Percentiles rank a stretch among this genome's conserved stretches.
These are phyloP conservation scores for Gopherus evgoodei DNA, from an alignment of 2,113 vertebrate genomes.

Conservation along the genomic window DNA sequence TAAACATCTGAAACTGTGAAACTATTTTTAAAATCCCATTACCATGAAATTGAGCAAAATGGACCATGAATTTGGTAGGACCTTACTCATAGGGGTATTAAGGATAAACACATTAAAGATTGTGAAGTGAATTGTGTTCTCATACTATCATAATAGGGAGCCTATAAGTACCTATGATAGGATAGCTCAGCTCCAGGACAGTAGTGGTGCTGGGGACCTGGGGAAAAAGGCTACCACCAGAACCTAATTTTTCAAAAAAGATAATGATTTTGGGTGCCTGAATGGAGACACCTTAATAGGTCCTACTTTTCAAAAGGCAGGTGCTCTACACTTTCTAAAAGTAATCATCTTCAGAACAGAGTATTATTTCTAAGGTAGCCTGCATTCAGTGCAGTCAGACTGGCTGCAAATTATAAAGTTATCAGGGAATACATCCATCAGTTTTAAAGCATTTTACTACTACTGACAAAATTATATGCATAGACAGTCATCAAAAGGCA, in stretches of 20 bases:
- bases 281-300: not conserved
- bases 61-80: no score
- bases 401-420: not conserved
- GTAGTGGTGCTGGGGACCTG: not conserved
- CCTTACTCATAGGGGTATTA: not conserved
- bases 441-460: not conserved
- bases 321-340: not conserved
- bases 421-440: not conserved
- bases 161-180: not conserved
- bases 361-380: not conserved
- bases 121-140: not conserved
- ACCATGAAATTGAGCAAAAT: no score
- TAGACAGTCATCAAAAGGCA: not conserved
- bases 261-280: no score
- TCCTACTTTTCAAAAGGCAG: not conserved
- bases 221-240: not conserved
- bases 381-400: not conserved
- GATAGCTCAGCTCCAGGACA: not conserved
- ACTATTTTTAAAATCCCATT: no score
- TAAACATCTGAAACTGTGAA: no score
- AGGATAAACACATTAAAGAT: not conserved
- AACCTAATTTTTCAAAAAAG: not conserved
- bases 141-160: not conserved
- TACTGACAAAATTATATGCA: not conserved
- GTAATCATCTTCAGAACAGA: not conserved